phyloP scores from a whole-genome alignment of 2,113 vertebrate species.

The Microtus richardsoni region DNA sequence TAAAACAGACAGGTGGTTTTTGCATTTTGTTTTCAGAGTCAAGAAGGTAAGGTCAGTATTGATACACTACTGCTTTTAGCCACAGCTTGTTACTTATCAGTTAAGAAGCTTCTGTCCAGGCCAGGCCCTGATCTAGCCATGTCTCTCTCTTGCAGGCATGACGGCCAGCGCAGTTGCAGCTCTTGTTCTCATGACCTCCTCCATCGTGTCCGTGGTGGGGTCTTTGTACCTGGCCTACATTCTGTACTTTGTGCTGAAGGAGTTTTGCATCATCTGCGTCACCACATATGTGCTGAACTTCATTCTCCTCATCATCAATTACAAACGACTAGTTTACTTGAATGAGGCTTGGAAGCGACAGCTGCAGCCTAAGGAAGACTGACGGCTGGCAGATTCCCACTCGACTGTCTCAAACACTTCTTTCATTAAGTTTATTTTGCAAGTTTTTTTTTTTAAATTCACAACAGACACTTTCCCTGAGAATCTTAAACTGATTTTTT shows the following conservation, averaged over 20 bases:
- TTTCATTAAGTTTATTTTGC: slow-evolving; percentile 98
- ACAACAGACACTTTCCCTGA: slow-evolving; percentile 86
- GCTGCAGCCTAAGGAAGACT: slow-evolving; percentile 96
- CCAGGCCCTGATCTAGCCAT: not conserved
- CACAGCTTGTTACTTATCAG: not conserved
- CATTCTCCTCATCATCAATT: slow-evolving; percentile 98
- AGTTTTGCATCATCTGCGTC: slow-evolving; percentile 97
- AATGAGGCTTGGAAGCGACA: slow-evolving; percentile 99
- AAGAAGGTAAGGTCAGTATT: not conserved
- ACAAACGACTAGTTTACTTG: slow-evolving; percentile 99
- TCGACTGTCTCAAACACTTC: slow-evolving; percentile 93
- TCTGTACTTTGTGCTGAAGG: slow-evolving; percentile 99
- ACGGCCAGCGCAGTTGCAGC: slow-evolving; percentile 98
- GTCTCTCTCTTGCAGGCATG: slow-evolving; percentile 92
- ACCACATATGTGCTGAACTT: slow-evolving; percentile 98
- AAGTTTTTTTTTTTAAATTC: slow-evolving; percentile 86
- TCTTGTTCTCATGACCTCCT: slow-evolving; percentile 97
- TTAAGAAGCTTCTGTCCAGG: not conserved
- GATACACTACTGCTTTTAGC: not conserved
- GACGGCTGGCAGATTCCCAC: slow-evolving; percentile 90
- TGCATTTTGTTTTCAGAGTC: not conserved
- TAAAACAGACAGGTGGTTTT: not conserved
- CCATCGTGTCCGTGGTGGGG: slow-evolving; percentile 96
- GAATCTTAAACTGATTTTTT: slow-evolving; percentile 86
- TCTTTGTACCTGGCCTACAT: slow-evolving; percentile 99